These are phyloP conservation scores for Cheilosia impressa DNA, from an alignment of 2,888 invertebrate species.

Conservation along the genomic window DNA sequence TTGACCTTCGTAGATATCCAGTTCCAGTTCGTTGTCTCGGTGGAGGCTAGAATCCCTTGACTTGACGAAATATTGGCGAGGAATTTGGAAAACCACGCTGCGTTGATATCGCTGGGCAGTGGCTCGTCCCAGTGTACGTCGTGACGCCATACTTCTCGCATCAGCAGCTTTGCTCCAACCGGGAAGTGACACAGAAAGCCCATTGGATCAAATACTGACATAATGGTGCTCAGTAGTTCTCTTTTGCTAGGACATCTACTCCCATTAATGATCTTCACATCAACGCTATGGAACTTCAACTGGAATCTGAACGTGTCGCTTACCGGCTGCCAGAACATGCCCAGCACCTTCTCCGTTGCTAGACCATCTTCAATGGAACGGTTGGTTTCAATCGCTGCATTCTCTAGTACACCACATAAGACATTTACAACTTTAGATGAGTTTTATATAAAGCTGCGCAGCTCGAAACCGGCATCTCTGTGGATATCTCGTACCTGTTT, in stretches of 20 bases:
- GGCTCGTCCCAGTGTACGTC: conserved; percentile 18
- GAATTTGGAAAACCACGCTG: not conserved
- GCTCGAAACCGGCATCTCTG: conserved; percentile 14
- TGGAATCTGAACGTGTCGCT: conserved; percentile 60
- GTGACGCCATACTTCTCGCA: not conserved
- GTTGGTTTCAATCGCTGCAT: no score
- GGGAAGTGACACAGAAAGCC: conserved; percentile 1
- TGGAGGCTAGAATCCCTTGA: no score
- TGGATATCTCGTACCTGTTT: conserved; percentile 5
- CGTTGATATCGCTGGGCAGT: not conserved
- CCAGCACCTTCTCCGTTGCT: conserved; percentile 59
- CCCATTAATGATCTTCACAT: conserved; percentile 32
- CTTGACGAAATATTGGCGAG: no score
- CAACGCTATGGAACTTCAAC: conserved; percentile 34
- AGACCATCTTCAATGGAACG: not conserved
- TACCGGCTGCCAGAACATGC: conserved; percentile 68
- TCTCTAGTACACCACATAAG: no score
- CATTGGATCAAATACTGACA: conserved; percentile 29
- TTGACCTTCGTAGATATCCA: no score
- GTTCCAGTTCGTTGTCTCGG: no score
- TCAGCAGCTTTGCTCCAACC: conserved; percentile 14
- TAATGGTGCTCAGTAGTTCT: conserved; percentile 5
- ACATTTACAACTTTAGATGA: not conserved
- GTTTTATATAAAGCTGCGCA: conserved; percentile 2
- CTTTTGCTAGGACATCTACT: not conserved